Conservation (phyloP, 2,797 vertebrate species). For the Etheostoma nigrum region DNA sequence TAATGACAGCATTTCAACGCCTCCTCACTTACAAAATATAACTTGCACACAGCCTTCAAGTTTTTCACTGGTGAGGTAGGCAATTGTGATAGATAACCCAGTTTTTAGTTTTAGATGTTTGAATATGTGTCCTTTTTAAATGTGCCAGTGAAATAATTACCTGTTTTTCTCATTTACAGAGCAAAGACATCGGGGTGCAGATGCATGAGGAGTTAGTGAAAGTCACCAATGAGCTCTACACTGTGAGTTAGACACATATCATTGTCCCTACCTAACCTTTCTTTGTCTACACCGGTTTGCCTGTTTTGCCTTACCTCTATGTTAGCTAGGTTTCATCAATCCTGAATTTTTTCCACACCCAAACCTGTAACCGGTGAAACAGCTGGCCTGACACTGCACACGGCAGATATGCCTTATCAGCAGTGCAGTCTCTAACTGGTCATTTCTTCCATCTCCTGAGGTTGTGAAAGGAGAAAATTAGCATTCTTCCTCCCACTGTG, state of each 20-base stretch:
- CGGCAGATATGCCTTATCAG: slow-evolving; percentile 72
- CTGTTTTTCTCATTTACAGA: slow-evolving; percentile 82
- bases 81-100: slow-evolving; percentile 22
- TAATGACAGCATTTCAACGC: slow-evolving; percentile 63
- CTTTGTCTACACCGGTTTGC: slow-evolving; percentile 1
- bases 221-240: slow-evolving; percentile 96
- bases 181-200: slow-evolving; percentile 96
- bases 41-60: slow-evolving; percentile 21
- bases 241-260: slow-evolving; percentile 84
- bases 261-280: neutral
- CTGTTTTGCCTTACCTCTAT: slow-evolving; percentile 15
- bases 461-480: slow-evolving; percentile 57
- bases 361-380: slow-evolving; percentile 57
- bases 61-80: slow-evolving; percentile 14
- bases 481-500: slow-evolving; percentile 56
- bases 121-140: slow-evolving; percentile 23
- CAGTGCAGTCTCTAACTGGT: slow-evolving; percentile 58
- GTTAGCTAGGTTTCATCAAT: slow-evolving; percentile 17
- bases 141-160: neutral
- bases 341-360: slow-evolving; percentile 18
- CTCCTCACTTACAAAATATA: slow-evolving; percentile 43
- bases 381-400: slow-evolving; percentile 59
- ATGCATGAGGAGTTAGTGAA: slow-evolving; percentile 97
- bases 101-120: slow-evolving; percentile 18
- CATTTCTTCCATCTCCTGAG: slow-evolving; percentile 56